Evolutionary conservation across 1,140 invertebrate species (phyloP).

Genomic region (Nebria ingens): DNA sequence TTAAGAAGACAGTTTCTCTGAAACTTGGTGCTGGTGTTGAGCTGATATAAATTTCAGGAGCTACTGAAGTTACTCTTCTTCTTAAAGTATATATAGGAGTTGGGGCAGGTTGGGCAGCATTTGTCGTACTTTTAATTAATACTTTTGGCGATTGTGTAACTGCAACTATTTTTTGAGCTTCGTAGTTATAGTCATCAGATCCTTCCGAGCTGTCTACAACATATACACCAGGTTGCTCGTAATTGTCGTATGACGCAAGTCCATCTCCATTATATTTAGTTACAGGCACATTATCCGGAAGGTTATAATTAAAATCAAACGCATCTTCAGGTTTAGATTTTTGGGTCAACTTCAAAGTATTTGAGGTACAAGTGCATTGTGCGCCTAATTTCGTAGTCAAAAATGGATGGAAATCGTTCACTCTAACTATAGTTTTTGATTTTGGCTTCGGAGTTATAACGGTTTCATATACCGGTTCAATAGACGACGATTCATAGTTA

Average conservation of each 20-base stretch:
- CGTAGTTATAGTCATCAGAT: constrained; percentile 21
- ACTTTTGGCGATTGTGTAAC: constrained; percentile 17
- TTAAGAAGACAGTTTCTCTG: neutral
- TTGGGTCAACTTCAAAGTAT: constrained; percentile 43
- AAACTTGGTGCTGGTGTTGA: neutral
- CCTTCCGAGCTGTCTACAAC: constrained; percentile 27
- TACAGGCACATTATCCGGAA: constrained; percentile 22
- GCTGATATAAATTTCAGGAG: neutral
- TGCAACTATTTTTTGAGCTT: constrained; percentile 21
- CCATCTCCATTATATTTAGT: neutral
- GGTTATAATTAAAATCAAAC: constrained; percentile 26
- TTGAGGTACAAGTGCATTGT: constrained; percentile 60
- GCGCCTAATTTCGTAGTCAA: constrained; percentile 58
- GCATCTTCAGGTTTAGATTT: constrained; percentile 26
- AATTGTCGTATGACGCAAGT: constrained; percentile 23
- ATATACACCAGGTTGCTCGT: constrained; percentile 21
- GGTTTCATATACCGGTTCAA: constrained; percentile 13
- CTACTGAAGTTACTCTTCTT: neutral
- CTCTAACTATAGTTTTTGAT: constrained; percentile 24
- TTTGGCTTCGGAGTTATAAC: constrained; percentile 1
- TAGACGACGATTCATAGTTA: constrained; percentile 3
- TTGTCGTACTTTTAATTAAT: constrained; percentile 15
- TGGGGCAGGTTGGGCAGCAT: constrained; percentile 11
- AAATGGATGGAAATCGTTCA: constrained; percentile 40
- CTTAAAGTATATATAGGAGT: neutral